Evolutionary conservation across 2,888 invertebrate genomes (phyloP), one percentile per base, ranked within the genome.

Genomic region (Chromoteleia sp.): DNA sequence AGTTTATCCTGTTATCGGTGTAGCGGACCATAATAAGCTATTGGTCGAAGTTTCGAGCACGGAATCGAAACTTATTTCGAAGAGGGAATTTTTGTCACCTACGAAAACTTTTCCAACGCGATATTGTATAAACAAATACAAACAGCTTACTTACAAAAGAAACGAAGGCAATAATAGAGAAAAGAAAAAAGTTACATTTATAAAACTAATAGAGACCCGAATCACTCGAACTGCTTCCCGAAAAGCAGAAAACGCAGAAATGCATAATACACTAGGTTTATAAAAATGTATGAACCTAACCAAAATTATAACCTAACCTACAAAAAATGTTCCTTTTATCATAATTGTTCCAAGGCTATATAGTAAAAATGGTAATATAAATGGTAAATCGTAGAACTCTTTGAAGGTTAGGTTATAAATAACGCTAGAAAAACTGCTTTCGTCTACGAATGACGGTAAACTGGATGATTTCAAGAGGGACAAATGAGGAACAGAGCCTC

Each of bases 1-100:
- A 73, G 73, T 73, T 73, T 73, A 73, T 73, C 73, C 54, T 54
- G 33, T 63, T 73, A 73, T 63, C 45, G 63, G 63, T 63, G 45
- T 63, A 45, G 52, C 39, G 30, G 12, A 58, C 33, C 12, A 12
- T 30, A 67, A 58, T 58, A 67, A 56, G 63, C 59, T 52, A 52
- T 52, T 29, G 41, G 7, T 15, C 48, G 19, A 48, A 73, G 63
- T 73, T 29, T 7, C 15, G 21, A 45, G 33, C 50, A 17, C 30
- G 33, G 19, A 54, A 54, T 54, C 30, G 30, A 52, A 17, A 52
- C 52, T 61, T 39, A 52, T 52, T 61, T 50, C 48, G 6, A 29
- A 4, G 29, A 10, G 36, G 56, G 14, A 4, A 17, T 17, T 43
- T 43, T 43, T 17, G 17, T 17, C 6, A 17, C 17, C 5, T 7